Conservation (phyloP, 2,888 invertebrate species). For the Caenorhabditis macrosperma region DNA sequence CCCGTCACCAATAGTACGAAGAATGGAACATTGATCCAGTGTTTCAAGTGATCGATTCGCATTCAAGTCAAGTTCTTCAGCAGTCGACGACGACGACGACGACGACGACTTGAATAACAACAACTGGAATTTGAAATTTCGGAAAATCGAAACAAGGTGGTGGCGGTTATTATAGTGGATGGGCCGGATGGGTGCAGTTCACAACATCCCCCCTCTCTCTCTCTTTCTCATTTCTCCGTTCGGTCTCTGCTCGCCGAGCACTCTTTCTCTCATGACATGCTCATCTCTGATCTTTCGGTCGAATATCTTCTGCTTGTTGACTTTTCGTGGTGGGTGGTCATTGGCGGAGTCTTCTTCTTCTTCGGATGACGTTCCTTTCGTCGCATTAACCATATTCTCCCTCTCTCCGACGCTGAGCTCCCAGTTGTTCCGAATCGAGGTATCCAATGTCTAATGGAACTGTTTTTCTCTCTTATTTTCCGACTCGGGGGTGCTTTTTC, state of each 20-base stretch:
- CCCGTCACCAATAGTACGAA: constrained; percentile 16
- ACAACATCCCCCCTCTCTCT: too few species aligned
- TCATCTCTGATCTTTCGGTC: constrained; percentile 45
- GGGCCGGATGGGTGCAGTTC: not conserved
- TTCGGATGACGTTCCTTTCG: not conserved
- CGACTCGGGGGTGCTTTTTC: not conserved
- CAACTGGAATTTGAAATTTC: constrained; percentile 5
- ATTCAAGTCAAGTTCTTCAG: not conserved
- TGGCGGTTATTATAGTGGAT: not conserved
- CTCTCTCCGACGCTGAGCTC: too few species aligned
- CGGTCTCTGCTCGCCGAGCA: not conserved
- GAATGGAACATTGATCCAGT: constrained; percentile 20
- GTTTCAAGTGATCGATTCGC: constrained; percentile 7
- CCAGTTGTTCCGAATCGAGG: not conserved
- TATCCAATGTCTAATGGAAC: not conserved
- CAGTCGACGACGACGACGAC: too few species aligned
- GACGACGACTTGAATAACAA: constrained; percentile 2
- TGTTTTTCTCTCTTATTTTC: not conserved
- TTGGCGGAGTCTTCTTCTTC: not conserved
- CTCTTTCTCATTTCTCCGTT: constrained; percentile 3
- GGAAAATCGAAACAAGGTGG: not conserved
- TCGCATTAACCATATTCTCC: too few species aligned
- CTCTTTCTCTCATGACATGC: constrained; percentile 20
- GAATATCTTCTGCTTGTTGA: constrained; percentile 21
- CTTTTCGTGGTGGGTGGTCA: constrained; percentile 45